A percentile compares a stretch with the other conserved stretches of the same genome.
Evolutionary conservation across 2,888 invertebrate species (phyloP).

Genomic region (Acleris sparsana): DNA sequence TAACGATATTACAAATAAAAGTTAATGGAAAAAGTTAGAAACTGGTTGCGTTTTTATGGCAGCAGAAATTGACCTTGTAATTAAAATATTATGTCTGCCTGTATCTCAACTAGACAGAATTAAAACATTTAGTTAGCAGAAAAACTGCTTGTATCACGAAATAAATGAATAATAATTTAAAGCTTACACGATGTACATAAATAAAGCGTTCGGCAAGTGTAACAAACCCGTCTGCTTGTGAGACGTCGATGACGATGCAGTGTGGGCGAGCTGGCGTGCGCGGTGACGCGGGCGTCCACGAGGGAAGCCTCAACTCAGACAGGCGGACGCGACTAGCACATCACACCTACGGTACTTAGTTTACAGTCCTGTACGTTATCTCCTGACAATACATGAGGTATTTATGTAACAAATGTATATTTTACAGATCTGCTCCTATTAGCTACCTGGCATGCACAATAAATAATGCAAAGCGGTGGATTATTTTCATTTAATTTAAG

Average conservation of each 20-base stretch:
- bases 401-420: slow-evolving; percentile 47
- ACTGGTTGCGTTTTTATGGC: slow-evolving; percentile 59
- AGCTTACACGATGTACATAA: neutral
- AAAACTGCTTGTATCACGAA: no score
- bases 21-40: slow-evolving; percentile 33
- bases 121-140: no score
- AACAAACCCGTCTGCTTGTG: neutral
- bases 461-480: slow-evolving; percentile 81
- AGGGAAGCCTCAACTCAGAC: slow-evolving; percentile 44
- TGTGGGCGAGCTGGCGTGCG: neutral
- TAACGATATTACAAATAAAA: slow-evolving; percentile 5
- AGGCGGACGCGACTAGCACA: slow-evolving; percentile 44
- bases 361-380: neutral
- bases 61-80: slow-evolving; percentile 36
- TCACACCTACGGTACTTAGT: neutral
- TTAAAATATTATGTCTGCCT: neutral
- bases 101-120: no score
- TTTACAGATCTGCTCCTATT: slow-evolving; percentile 69
- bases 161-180: neutral
- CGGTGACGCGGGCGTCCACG: no score
- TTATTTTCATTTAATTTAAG: slow-evolving; percentile 59
- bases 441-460: slow-evolving; percentile 80
- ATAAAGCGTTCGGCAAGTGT: neutral
- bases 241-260: neutral
- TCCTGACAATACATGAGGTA: slow-evolving; percentile 12